phyloP scores from a whole-genome alignment of 2,797 vertebrate species.

The Gymnoscopelus microlampas region DNA sequence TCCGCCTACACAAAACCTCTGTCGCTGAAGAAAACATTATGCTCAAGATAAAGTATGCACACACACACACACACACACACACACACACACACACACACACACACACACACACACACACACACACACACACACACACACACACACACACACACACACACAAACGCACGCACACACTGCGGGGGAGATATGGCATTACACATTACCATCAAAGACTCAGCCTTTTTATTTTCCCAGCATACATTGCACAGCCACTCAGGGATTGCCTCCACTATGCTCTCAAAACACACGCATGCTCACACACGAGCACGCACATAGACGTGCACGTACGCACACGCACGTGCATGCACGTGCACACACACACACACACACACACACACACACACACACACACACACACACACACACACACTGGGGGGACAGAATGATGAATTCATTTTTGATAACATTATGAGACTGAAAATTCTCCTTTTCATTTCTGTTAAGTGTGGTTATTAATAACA shows the following conservation, averaged over 20 bases:
- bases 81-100: neutral
- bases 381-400: constrained; percentile 1
- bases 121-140: neutral
- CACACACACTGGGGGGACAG: constrained; percentile 30
- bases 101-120: constrained; percentile 9
- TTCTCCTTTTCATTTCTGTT: constrained; percentile 51
- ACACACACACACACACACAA: constrained; percentile 18
- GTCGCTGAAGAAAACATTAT: neutral
- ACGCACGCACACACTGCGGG: constrained; percentile 39
- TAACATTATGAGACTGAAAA: constrained; percentile 49
- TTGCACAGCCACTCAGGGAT: too few relatives aligned
- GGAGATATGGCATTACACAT: too few relatives aligned
- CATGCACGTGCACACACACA: constrained; percentile 1
- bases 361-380: constrained; percentile 5
- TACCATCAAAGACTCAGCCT: too few relatives aligned
- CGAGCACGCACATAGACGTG: neutral
- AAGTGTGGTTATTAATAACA: constrained; percentile 49
- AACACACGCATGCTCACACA: too few relatives aligned
- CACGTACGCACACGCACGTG: neutral
- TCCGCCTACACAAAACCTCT: neutral
- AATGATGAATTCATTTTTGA: constrained; percentile 56
- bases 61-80: constrained; percentile 8
- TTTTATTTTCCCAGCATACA: too few relatives aligned
- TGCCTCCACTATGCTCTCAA: too few relatives aligned
- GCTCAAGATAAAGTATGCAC: constrained; percentile 51